Evolutionary conservation across 2,113 vertebrate genomes (phyloP).

Genomic region (Balaenoptera acutorostrata): DNA sequence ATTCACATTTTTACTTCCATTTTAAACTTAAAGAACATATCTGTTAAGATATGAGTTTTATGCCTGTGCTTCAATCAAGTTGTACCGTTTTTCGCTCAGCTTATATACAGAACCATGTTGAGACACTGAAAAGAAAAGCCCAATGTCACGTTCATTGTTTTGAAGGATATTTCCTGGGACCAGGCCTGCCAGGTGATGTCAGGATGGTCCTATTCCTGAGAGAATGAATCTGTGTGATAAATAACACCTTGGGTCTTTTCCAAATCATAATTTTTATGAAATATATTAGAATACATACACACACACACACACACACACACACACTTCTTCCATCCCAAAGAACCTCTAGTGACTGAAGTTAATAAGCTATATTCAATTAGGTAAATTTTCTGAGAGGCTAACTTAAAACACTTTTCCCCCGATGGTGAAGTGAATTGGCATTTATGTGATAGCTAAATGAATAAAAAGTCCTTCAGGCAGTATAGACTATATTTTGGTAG

Average conservation of each 20-base stretch:
- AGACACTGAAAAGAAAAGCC: conserved; percentile 33
- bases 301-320: background rate
- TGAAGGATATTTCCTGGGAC: conserved; percentile 38
- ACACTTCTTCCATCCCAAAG: background rate
- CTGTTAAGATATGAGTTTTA: conserved; percentile 39
- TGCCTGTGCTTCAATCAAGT: conserved; percentile 41
- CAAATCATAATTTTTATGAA: background rate
- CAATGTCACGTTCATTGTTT: conserved; percentile 7
- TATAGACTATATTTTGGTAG: background rate
- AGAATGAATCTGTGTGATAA: conserved; percentile 40
- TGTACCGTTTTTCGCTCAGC: background rate
- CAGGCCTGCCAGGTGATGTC: conserved; percentile 21
- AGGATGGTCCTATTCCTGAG: background rate
- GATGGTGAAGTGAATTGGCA: background rate
- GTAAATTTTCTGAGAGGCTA: background rate
- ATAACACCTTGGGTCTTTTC: background rate
- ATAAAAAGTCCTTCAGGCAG: background rate
- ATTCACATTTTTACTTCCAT: conserved; percentile 26
- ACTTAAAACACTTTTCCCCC: background rate
- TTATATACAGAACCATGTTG: background rate
- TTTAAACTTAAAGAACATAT: conserved; percentile 57
- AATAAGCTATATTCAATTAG: conserved; percentile 8
- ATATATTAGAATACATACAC: background rate
- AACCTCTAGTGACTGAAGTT: background rate
- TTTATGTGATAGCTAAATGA: background rate